Evolutionary conservation across 2,888 invertebrate genomes (phyloP).

Genomic region (Chloroclysta siterata): DNA sequence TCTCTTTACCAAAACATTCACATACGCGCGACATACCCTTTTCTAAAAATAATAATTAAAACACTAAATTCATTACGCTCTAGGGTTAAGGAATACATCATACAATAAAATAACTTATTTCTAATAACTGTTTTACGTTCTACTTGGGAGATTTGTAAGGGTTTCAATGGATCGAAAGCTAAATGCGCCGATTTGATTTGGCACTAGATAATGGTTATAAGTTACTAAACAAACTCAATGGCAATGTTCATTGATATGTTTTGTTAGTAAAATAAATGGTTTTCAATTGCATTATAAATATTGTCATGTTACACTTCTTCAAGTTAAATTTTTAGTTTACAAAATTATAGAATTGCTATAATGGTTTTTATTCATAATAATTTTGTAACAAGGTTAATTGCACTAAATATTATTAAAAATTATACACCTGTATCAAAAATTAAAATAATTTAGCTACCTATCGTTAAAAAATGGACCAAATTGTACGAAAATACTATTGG

Average conservation of each 20-base stretch:
- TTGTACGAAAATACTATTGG: constrained; percentile 12
- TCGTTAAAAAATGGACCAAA: constrained; percentile 51
- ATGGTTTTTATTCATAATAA: neutral
- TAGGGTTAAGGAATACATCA: constrained; percentile 80
- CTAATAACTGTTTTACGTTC: constrained; percentile 74
- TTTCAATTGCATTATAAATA: constrained; percentile 25
- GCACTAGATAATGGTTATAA: constrained; percentile 54
- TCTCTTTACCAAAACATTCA: constrained; percentile 63
- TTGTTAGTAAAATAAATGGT: constrained; percentile 44
- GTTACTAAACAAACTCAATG: constrained; percentile 29
- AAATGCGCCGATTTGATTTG: constrained; percentile 59
- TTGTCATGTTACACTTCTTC: constrained; percentile 27
- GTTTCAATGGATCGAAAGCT: constrained; percentile 54
- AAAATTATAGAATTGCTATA: too few relatives aligned
- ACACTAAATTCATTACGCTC: constrained; percentile 62
- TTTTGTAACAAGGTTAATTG: constrained; percentile 33
- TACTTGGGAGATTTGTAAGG: constrained; percentile 70
- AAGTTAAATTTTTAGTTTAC: too few relatives aligned
- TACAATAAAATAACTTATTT: constrained; percentile 78
- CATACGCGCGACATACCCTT: constrained; percentile 79
- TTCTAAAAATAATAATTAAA: constrained; percentile 68
- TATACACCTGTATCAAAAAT: constrained; percentile 48
- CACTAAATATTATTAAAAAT: constrained; percentile 42
- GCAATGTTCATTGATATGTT: constrained; percentile 56
- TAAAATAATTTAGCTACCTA: constrained; percentile 62